These are phyloP conservation scores for Beroe ovata DNA, from an alignment of 37 sponge, comb jelly and placozoan genomes.

Conservation along the genomic window DNA sequence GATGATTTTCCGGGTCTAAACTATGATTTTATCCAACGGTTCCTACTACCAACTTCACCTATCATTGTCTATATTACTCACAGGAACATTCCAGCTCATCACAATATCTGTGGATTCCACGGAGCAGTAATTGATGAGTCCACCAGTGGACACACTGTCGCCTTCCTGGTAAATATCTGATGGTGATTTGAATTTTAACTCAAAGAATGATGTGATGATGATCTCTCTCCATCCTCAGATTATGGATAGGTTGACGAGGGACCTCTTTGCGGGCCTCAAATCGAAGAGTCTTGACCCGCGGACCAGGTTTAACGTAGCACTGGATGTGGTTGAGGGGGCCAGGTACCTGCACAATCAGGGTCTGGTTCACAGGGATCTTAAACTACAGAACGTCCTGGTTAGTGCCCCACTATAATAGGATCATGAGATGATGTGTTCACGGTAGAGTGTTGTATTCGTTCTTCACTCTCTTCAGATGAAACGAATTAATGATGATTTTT, in stretches of 20 bases:
- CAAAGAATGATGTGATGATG: too few relatives aligned
- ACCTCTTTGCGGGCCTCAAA: slow-evolving; percentile 92
- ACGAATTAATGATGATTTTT: too few relatives aligned
- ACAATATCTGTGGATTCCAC: slow-evolving; percentile 82
- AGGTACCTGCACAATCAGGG: slow-evolving; percentile 96
- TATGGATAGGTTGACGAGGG: slow-evolving; percentile 90
- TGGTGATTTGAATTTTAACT: too few relatives aligned
- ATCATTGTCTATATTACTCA: not conserved
- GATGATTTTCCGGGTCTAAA: too few relatives aligned
- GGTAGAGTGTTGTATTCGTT: too few relatives aligned
- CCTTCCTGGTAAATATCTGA: slow-evolving; percentile 44
- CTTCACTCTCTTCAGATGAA: too few relatives aligned
- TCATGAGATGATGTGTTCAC: too few relatives aligned
- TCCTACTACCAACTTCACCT: too few relatives aligned
- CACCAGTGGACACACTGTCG: slow-evolving; percentile 36
- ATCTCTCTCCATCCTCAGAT: too few relatives aligned
- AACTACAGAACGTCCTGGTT: slow-evolving; percentile 97
- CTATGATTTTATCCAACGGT: too few relatives aligned
- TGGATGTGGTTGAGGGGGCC: slow-evolving; percentile 92
- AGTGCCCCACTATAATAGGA: too few relatives aligned
- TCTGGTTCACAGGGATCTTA: slow-evolving; percentile 94
- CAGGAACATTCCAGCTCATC: slow-evolving; percentile 89
- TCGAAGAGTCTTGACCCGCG: slow-evolving; percentile 77
- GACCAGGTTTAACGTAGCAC: slow-evolving; percentile 82
- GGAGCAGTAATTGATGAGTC: slow-evolving; percentile 81